These are phyloP conservation scores for Glossosoma conforme DNA, from an alignment of 1,140 invertebrate genomes.

Conservation along the genomic window DNA sequence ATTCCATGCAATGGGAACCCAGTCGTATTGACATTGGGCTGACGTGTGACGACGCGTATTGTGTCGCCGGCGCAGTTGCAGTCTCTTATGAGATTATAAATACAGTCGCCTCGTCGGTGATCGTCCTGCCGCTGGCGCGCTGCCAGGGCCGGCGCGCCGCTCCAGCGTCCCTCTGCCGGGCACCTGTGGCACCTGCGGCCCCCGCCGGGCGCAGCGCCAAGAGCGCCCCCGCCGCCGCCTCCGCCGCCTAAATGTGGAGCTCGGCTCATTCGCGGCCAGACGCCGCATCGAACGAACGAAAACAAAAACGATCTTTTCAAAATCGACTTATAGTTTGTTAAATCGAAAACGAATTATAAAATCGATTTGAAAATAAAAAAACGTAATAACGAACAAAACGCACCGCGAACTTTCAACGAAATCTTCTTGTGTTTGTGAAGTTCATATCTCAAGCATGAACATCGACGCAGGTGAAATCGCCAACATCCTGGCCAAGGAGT, in stretches of 20 bases:
- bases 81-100: too few species aligned
- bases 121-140: slow-evolving; percentile 3
- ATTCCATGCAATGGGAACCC: too few species aligned
- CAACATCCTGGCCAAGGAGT: slow-evolving; percentile 72
- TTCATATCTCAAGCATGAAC: slow-evolving; percentile 12
- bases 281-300: slow-evolving; percentile 31
- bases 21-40: too few species aligned
- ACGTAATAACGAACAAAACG: slow-evolving; percentile 2
- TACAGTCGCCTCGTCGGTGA: background rate
- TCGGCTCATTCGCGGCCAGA: slow-evolving; percentile 19
- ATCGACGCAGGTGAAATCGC: slow-evolving; percentile 74
- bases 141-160: background rate
- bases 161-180: background rate
- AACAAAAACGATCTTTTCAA: slow-evolving; percentile 17
- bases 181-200: too few species aligned
- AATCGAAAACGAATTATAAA: slow-evolving; percentile 13
- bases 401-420: slow-evolving; percentile 4
- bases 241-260: slow-evolving; percentile 17
- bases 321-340: too few species aligned
- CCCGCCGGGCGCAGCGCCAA: slow-evolving; percentile 14
- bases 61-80: too few species aligned
- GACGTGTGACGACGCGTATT: too few species aligned
- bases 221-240: slow-evolving; percentile 13
- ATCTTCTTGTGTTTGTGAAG: background rate
- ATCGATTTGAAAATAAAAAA: slow-evolving; percentile 14